Percentiles rank a stretch among this genome's conserved stretches.
Conservation (phyloP, 2,888 invertebrate species). For the Tiliacea citrago region DNA sequence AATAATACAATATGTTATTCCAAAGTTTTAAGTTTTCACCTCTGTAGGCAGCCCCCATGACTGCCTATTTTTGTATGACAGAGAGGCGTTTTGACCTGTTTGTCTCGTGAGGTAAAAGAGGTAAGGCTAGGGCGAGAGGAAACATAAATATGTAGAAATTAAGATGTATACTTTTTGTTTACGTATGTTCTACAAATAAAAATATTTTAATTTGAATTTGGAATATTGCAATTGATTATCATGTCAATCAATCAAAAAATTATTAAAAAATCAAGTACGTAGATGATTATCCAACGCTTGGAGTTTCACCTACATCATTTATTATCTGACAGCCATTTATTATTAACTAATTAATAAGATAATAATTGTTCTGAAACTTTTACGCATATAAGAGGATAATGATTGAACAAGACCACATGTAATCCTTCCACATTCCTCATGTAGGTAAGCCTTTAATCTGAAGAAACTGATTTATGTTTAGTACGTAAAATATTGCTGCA, state of each 20-base stretch:
- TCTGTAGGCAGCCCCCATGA: no score
- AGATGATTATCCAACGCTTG: background rate
- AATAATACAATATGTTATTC: no score
- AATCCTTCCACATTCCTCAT: no score
- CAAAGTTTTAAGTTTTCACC: no score
- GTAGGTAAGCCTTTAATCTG: constrained; percentile 11
- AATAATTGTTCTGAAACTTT: background rate
- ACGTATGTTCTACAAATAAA: no score
- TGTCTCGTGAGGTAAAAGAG: background rate
- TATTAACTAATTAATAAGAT: constrained; percentile 20
- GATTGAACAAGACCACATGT: background rate
- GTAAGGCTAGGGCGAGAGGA: background rate
- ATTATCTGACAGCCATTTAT: background rate
- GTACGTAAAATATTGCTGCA: background rate
- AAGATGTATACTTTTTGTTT: no score
- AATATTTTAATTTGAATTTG: no score
- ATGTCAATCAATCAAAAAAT: background rate
- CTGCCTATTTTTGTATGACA: no score
- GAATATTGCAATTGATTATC: no score
- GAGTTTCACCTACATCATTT: background rate
- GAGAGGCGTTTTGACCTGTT: background rate
- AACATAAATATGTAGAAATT: background rate
- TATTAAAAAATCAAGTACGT: constrained; percentile 1
- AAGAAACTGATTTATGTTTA: constrained; percentile 12
- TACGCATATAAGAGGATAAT: constrained; percentile 1